phyloP scores from a whole-genome alignment of 2,888 invertebrate genomes.

The Bugula neritina region DNA sequence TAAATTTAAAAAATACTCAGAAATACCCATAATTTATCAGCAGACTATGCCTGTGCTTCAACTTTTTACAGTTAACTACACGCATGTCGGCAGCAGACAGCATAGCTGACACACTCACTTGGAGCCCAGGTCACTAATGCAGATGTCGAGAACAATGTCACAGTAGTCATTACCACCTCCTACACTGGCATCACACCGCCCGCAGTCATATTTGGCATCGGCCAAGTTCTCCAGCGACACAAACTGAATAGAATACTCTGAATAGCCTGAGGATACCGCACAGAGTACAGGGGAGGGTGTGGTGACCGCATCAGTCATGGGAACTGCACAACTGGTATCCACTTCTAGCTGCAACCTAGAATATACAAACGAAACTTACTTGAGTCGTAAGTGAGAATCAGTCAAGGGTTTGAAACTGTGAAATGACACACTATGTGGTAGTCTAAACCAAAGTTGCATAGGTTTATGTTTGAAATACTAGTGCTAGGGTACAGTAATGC shows the following conservation, averaged over 20 bases:
- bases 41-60: no score
- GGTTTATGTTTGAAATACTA: no score
- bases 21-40: no score
- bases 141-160: constrained; percentile 14
- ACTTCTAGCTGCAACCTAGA: background rate
- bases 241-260: background rate
- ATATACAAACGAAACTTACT: no score
- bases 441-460: no score
- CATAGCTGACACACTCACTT: background rate
- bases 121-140: background rate
- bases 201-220: background rate
- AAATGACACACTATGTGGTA: no score
- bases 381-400: no score
- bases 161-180: background rate
- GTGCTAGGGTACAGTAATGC: no score
- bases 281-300: background rate
- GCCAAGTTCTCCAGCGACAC: constrained; percentile 7
- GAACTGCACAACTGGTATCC: background rate
- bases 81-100: no score
- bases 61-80: no score
- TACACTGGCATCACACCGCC: background rate
- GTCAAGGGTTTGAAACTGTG: no score
- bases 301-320: background rate
- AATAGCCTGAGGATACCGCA: background rate
- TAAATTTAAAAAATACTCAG: background rate